Conservation (phyloP, 2,888 invertebrate species). For the Amphipyra berbera region DNA sequence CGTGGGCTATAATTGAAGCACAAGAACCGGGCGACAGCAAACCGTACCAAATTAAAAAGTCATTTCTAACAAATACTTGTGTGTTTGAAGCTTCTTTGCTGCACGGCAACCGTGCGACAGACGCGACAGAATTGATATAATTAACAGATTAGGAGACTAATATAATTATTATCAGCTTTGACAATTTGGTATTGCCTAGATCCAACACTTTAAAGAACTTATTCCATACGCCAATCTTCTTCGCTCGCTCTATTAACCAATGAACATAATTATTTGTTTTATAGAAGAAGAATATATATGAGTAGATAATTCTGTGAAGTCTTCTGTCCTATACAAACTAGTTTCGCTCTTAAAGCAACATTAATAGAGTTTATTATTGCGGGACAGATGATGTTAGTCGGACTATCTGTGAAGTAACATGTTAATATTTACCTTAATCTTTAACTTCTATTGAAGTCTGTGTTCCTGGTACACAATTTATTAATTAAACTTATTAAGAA, state of each 20-base stretch:
- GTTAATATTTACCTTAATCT: constrained; percentile 23
- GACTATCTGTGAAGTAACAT: constrained; percentile 17
- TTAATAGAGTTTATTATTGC: constrained; percentile 37
- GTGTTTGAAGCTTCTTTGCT: too few relatives aligned
- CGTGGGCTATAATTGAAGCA: too few relatives aligned
- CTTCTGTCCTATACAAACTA: constrained; percentile 30
- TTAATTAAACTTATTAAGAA: neutral
- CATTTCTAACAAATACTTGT: too few relatives aligned
- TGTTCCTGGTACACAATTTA: constrained; percentile 42
- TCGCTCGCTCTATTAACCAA: constrained; percentile 42
- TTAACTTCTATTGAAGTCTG: constrained; percentile 38
- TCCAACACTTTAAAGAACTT: constrained; percentile 14
- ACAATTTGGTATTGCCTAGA: neutral
- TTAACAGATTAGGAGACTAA: too few relatives aligned
- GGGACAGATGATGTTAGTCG: constrained; percentile 22
- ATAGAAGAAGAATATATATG: constrained; percentile 4
- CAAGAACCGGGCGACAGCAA: too few relatives aligned
- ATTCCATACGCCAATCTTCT: constrained; percentile 2
- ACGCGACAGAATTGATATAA: too few relatives aligned
- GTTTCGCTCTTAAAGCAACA: constrained; percentile 26
- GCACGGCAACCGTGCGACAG: too few relatives aligned
- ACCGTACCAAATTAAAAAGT: too few relatives aligned
- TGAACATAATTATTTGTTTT: constrained; percentile 27
- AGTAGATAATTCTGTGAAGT: constrained; percentile 16
- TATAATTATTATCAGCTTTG: too few relatives aligned